phyloP scores from a whole-genome alignment of 2,113 vertebrate genomes.

The Callospermophilus lateralis region DNA sequence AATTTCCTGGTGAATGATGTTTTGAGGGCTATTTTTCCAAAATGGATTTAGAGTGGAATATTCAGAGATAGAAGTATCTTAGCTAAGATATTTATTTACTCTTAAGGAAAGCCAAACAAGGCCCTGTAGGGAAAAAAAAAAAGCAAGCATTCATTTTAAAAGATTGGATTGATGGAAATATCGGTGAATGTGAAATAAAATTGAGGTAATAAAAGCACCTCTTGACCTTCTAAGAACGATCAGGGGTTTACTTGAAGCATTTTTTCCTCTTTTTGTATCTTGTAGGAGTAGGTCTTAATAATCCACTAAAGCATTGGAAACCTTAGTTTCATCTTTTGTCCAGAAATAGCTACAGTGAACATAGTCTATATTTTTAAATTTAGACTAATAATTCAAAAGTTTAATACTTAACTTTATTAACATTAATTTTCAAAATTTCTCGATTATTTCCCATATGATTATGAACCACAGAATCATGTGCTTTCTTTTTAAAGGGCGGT shows the following conservation, averaged over 20 bases:
- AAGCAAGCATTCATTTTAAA: not conserved
- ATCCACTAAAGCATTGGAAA: not conserved
- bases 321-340: not conserved
- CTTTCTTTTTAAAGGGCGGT: not conserved
- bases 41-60: conserved; percentile 36
- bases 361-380: not conserved
- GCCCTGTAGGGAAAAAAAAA: not conserved
- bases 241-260: not conserved
- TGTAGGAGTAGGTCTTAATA: not conserved
- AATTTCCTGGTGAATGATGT: conserved; percentile 56
- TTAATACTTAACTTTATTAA: conserved; percentile 35
- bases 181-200: conserved; percentile 15
- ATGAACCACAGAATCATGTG: not conserved
- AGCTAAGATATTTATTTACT: not conserved
- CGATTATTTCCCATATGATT: not conserved
- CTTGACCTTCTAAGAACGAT: not conserved
- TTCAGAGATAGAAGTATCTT: not conserved
- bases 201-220: not conserved
- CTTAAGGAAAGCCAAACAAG: not conserved
- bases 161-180: not conserved
- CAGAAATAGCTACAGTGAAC: not conserved
- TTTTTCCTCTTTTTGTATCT: not conserved
- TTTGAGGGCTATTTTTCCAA: conserved; percentile 2
- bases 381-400: conserved; percentile 10
- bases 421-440: not conserved